Conservation (phyloP, 2,113 vertebrate species). For the Recurvirostra avosetta region DNA sequence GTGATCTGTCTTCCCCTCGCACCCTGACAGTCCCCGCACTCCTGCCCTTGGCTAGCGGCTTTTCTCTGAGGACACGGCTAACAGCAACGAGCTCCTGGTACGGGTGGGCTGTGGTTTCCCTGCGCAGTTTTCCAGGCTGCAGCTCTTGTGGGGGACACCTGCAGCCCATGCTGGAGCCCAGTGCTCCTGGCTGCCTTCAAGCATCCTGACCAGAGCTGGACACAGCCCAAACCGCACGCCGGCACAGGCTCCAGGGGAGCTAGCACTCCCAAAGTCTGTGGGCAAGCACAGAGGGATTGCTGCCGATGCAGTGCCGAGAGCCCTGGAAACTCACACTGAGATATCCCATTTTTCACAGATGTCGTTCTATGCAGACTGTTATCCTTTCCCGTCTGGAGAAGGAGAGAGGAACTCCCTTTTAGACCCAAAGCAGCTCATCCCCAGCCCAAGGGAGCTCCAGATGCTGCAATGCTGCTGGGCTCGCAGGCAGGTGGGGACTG, state of each 20-base stretch:
- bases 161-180: background rate
- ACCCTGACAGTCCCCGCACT: fast-evolving
- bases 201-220: background rate
- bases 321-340: background rate
- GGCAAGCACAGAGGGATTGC: background rate
- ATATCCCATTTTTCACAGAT: background rate
- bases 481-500: background rate
- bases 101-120: background rate
- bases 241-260: background rate
- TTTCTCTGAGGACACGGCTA: background rate
- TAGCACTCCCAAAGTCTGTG: background rate
- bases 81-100: background rate
- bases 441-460: background rate
- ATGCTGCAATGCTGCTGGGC: background rate
- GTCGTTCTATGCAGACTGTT: background rate
- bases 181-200: background rate
- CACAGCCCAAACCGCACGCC: background rate
- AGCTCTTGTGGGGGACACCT: background rate
- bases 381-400: background rate
- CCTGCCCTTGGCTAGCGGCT: background rate
- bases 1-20: background rate
- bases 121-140: background rate
- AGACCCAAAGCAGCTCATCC: constrained; percentile 15
- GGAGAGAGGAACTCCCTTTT: background rate
- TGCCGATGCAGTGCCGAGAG: background rate